Conservation (phyloP, 2,113 vertebrate species). For the Heterochromis multidens region DNA sequence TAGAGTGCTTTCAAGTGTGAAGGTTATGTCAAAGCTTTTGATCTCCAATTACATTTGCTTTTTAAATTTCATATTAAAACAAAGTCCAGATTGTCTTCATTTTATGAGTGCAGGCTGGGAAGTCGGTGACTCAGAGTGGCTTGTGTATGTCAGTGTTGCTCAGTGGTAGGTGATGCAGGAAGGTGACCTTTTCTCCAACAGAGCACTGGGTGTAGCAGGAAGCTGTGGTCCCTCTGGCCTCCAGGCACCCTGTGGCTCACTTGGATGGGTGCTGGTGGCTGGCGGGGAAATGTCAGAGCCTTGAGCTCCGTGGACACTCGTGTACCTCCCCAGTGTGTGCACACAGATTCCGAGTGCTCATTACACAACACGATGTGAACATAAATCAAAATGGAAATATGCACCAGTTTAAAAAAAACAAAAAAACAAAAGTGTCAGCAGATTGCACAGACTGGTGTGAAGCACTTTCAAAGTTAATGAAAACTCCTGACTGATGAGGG, state of each 20-base stretch:
- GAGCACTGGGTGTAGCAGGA: constrained; percentile 28
- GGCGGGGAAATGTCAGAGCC: neutral
- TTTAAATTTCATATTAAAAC: neutral
- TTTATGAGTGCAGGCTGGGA: neutral
- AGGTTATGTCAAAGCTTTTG: neutral
- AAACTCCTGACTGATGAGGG: constrained; percentile 28
- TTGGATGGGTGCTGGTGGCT: neutral
- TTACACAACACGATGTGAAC: neutral
- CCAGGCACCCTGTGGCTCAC: constrained; percentile 31
- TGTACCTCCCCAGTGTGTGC: neutral
- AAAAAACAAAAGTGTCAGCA: neutral
- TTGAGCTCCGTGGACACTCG: neutral
- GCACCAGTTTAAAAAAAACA: neutral
- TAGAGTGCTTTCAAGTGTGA: no score
- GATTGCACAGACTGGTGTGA: neutral
- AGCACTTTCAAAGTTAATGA: constrained; percentile 20
- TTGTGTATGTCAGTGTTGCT: constrained; percentile 27
- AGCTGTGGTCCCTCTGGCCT: constrained; percentile 32
- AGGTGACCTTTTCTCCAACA: constrained; percentile 55
- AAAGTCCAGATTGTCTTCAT: neutral
- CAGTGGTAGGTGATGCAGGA: constrained; percentile 29
- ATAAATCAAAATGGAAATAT: neutral
- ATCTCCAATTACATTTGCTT: neutral
- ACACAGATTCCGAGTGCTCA: neutral
- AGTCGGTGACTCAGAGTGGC: constrained; percentile 1